Base-by-base conservation (phyloP, 2,888 invertebrate genomes). In the Neoitamus cyanurus region DNA sequence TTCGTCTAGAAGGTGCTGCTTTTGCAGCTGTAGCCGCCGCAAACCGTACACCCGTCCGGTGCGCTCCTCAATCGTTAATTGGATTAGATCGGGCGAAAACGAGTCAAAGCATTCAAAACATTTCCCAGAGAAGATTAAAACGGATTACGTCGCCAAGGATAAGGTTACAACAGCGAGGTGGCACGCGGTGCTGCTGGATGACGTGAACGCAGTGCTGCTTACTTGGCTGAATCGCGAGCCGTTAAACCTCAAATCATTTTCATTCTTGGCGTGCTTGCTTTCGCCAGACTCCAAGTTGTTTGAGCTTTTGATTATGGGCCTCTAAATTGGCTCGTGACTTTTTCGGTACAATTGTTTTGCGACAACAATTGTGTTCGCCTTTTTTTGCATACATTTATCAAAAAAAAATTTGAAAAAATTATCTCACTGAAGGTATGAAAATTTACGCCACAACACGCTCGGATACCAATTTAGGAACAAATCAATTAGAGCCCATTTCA, bases 31-130 rank as follows among this genome's bases (percentile, higher is more conserved):
- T 31, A 13, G 15, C 9, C 20, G 36, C n/a, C 36, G 11, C 5
- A 11, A 20, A 34, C 36, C 73, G 25, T 11, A 9, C 36, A 36
- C 20, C 15, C 73, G 20, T 73, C 13, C 36, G 20, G 31, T 20
- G 73, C 73, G 73, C 34, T 42, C 20, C 28, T 34, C 77, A 37
- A 77, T 46, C 58, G 46, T 48, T 78, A 78, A 78, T 78, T 78
- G 78, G 78, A 58, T 78, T 78, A 78, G 58, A 78, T 48, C 31
- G 31, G 48, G 48, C 78, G 31, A 31, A 58, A 48, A 78, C 78
- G 48, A 78, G 78, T 58, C 31, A 42, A 78, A 78, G 34, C 48
- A 78, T 58, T 78, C 78, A 78, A 78, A 78, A 78, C 78, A 78
- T 46, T 78, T 78, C 31, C 78, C 78, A 28, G 48, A 58, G 46